A percentile compares a stretch with the other conserved stretches of the same genome.
Evolutionary conservation across 1,140 invertebrate genomes (phyloP).

Genomic region (Hyles vespertilio): DNA sequence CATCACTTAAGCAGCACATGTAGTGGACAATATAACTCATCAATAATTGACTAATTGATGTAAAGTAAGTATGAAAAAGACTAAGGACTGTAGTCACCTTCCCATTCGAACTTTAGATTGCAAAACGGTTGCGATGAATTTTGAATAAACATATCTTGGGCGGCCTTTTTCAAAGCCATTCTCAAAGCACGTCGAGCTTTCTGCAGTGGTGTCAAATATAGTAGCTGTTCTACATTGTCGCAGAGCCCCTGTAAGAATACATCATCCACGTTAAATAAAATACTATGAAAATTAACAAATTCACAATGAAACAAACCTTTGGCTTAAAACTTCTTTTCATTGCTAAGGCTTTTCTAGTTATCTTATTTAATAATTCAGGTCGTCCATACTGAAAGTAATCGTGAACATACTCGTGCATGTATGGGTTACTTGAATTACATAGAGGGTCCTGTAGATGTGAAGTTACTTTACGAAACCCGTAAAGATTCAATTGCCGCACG

Average conservation of each 20-base stretch:
- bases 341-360: constrained; percentile 74
- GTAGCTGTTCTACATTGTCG: constrained; percentile 35
- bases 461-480: constrained; percentile 79
- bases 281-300: neutral
- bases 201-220: constrained; percentile 54
- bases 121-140: constrained; percentile 36
- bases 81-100: constrained; percentile 32
- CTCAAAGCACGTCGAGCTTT: constrained; percentile 56
- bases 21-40: no score
- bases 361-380: constrained; percentile 74
- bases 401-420: constrained; percentile 78
- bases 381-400: constrained; percentile 75
- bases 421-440: constrained; percentile 75
- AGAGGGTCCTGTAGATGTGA: constrained; percentile 76
- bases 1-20: no score
- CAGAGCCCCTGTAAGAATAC: constrained; percentile 34
- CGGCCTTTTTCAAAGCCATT: constrained; percentile 56
- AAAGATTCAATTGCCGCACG: constrained; percentile 78
- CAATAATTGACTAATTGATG: no score
- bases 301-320: constrained; percentile 34
- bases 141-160: constrained; percentile 47
- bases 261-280: neutral
- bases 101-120: constrained; percentile 37
- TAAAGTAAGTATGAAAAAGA: no score
- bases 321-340: constrained; percentile 59